Evolutionary conservation across 1,140 invertebrate species (phyloP).

Genomic region (Aphelenchoides avenae): DNA sequence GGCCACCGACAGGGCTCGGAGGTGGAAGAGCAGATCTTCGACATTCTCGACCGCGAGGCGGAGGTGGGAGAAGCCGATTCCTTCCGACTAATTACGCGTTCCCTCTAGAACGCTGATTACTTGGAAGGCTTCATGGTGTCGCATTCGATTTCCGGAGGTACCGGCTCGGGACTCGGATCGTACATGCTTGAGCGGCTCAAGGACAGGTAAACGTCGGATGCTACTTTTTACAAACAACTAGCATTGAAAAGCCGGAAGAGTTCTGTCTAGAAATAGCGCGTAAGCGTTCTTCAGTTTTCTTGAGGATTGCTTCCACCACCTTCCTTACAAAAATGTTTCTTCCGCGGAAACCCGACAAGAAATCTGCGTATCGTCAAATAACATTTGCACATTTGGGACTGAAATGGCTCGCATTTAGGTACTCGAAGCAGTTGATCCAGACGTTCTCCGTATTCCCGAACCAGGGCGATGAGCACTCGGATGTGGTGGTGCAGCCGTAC

Average conservation of each 20-base stretch:
- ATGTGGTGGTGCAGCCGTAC: slow-evolving; percentile 98
- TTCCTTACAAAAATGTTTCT: too few species aligned
- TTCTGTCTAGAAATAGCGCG: too few species aligned
- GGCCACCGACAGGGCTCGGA: slow-evolving; percentile 70
- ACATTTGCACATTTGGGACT: background rate
- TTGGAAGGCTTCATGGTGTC: slow-evolving; percentile 98
- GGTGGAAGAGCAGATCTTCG: too few species aligned
- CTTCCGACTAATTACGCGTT: too few species aligned
- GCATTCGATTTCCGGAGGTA: slow-evolving; percentile 97
- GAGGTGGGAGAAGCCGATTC: too few species aligned
- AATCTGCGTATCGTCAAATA: too few species aligned
- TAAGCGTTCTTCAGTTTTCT: slow-evolving; percentile 67
- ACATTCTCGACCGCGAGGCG: too few species aligned
- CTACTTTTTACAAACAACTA: too few species aligned
- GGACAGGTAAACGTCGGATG: slow-evolving; percentile 82
- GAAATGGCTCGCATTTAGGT: slow-evolving; percentile 62
- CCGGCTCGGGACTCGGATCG: slow-evolving; percentile 94
- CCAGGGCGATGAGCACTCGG: slow-evolving; percentile 70
- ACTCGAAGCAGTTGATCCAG: slow-evolving; percentile 94
- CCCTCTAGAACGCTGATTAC: slow-evolving; percentile 95
- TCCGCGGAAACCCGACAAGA: too few species aligned
- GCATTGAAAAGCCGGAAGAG: too few species aligned
- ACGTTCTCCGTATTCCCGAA: slow-evolving; percentile 99
- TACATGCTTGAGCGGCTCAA: slow-evolving; percentile 86
- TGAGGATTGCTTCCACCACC: too few species aligned